A percentile compares a stretch with the other conserved stretches of the same genome.
These are phyloP conservation scores for Nephrotoma flavescens DNA, from an alignment of 2,888 invertebrate genomes.

Conservation along the genomic window DNA sequence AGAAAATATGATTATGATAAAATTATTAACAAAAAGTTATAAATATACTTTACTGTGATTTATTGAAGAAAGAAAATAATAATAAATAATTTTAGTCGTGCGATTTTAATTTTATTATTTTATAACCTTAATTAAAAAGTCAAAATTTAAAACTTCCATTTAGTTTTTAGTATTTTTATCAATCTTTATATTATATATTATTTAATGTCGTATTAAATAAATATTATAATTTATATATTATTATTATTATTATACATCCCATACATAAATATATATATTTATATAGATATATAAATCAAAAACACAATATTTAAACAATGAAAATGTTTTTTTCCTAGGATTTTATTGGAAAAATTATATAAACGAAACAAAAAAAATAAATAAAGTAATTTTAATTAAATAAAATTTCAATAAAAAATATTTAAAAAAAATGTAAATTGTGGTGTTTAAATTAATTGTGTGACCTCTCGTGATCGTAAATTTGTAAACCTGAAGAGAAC, in stretches of 20 bases:
- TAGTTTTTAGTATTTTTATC: neutral
- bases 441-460: neutral
- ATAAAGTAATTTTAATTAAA: neutral
- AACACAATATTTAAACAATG: neutral
- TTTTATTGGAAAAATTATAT: neutral
- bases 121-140: neutral
- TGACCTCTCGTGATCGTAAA: too few species aligned
- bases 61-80: neutral
- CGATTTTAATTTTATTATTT: neutral
- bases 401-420: neutral
- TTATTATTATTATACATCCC: neutral
- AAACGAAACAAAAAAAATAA: neutral
- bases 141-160: neutral
- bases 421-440: neutral
- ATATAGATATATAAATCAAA: neutral
- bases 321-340: neutral
- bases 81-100: neutral
- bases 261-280: neutral
- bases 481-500: too few species aligned
- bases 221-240: neutral
- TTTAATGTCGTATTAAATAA: neutral
- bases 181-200: neutral
- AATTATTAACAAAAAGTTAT: neutral
- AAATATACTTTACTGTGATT: neutral
- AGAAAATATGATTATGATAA: neutral